Base-by-base conservation (phyloP, 2,888 invertebrate species). In the Platynereis dumerilii region DNA sequence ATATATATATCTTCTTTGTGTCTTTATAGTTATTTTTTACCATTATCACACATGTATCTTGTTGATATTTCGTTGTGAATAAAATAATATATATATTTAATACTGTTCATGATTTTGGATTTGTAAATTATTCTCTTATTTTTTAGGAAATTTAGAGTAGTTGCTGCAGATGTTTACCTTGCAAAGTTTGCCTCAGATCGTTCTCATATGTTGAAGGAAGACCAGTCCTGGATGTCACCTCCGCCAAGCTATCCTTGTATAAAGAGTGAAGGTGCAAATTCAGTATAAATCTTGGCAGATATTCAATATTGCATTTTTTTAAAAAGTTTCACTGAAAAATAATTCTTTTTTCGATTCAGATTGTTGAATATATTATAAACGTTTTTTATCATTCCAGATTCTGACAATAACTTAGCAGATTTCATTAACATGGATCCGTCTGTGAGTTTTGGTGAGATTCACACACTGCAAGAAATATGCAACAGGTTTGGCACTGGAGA, bases 371-470 rank as follows among this genome's bases (percentile, higher is more conserved):
- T 42, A 12, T 10, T 42, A 42, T 12, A 42, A 10, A 12, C 17
- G 17, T 42, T 42, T 10, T 48, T 20, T 48, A 20, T 48, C 7
- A 42, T 48, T 48, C 17, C 48, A 48, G 48, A 7, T 48, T 48
- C 7, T 22, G 22, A n/a, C 7, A 48, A 48, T 22, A 48, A 48
- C 17, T 7, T 48, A 10, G 48, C 20, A 10, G 48, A 48, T 12
- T 48, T 48, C 48, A 48, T 48, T 5, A 48, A n/a, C 48, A 48
- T 48, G 48, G 48, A 48, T 48, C 22, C 48, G 3, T n/a, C 48
- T 20, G n/a, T 48, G 5, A n/a, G 48, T 10, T 48, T n/a, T n/a
- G 48, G 48, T 7, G 17, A 5, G 17, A n/a, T 48, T 12, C n/a
- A 10, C 7, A 22, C 5, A 5, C n/a, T 48, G 17, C 10, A 48